These are phyloP conservation scores for Actenoides hombroni DNA, from an alignment of 2,113 vertebrate genomes.

Conservation along the genomic window DNA sequence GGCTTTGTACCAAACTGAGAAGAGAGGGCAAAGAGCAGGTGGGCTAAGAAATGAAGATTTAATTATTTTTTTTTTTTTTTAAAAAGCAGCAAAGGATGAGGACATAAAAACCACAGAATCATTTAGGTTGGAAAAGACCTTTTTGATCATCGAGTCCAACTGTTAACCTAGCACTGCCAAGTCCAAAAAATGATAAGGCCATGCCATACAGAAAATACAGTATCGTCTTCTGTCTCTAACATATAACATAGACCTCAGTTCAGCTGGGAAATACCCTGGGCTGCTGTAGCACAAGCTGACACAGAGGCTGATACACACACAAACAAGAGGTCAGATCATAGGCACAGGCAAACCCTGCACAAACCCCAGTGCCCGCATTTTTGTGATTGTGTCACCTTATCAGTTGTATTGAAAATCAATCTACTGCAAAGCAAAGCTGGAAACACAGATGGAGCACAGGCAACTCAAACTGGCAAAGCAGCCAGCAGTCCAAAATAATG, in stretches of 20 bases:
- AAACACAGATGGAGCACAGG: fast-evolving
- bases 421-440: background rate
- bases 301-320: fast-evolving
- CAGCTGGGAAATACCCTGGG: background rate
- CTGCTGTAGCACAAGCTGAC: background rate
- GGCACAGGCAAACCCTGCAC: background rate
- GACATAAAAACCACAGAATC: background rate
- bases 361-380: fast-evolving
- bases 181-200: background rate
- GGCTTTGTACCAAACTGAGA: background rate
- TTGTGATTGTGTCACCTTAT: background rate
- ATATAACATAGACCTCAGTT: background rate
- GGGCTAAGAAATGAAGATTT: background rate
- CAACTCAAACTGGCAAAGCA: background rate
- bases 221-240: background rate
- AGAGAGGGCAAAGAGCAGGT: background rate
- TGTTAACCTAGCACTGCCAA: too few relatives aligned
- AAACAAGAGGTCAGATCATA: background rate
- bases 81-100: background rate
- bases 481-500: background rate
- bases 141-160: too few relatives aligned
- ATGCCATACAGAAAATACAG: background rate
- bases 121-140: too few relatives aligned
- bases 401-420: background rate
- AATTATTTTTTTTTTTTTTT: background rate